phyloP scores from a whole-genome alignment of 2,888 invertebrate species.

The Lacanobia wlatinum region DNA sequence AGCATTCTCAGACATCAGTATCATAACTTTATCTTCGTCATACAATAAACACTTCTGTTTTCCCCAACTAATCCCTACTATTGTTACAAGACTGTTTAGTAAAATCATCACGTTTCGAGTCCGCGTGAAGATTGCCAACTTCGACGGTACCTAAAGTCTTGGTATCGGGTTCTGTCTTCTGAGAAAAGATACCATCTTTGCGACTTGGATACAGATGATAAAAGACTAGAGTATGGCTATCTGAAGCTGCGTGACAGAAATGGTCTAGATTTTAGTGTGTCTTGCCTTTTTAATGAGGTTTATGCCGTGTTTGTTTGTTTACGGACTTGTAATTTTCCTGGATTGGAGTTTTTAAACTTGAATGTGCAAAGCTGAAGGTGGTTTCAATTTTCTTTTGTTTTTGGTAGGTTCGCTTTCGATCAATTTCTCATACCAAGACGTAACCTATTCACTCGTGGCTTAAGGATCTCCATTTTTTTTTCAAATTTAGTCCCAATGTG shows the following conservation, averaged over 20 bases:
- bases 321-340: background rate
- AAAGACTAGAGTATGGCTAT: constrained; percentile 44
- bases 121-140: constrained; percentile 58
- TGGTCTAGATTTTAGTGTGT: constrained; percentile 36
- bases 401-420: background rate
- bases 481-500: background rate
- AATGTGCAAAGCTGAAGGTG: background rate
- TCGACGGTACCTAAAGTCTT: constrained; percentile 42
- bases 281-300: constrained; percentile 45
- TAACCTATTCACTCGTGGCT: too few species aligned
- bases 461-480: background rate
- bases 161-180: constrained; percentile 63
- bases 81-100: constrained; percentile 56
- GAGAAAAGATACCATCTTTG: constrained; percentile 58
- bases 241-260: constrained; percentile 34
- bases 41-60: constrained; percentile 1
- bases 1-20: background rate
- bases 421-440: too few species aligned
- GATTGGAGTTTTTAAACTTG: background rate
- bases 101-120: constrained; percentile 70
- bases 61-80: constrained; percentile 10
- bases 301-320: background rate
- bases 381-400: too few species aligned
- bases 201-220: constrained; percentile 35
- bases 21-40: background rate